These are phyloP conservation scores for Lycophotia porphyrea DNA, from an alignment of 2,888 invertebrate genomes.

Conservation along the genomic window DNA sequence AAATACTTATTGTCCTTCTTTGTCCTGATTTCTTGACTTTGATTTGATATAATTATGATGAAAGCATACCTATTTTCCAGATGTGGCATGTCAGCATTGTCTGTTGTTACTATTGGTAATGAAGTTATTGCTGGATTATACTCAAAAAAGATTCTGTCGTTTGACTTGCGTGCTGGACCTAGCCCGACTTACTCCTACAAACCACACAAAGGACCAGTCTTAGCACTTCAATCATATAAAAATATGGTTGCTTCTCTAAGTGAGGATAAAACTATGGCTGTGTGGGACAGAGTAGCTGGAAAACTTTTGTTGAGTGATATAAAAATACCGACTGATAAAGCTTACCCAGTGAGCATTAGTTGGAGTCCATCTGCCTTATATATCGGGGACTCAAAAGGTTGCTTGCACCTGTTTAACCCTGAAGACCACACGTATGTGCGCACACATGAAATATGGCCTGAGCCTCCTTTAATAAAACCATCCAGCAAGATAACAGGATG, in stretches of 20 bases:
- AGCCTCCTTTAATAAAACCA: slow-evolving; percentile 78
- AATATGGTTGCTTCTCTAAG: slow-evolving; percentile 90
- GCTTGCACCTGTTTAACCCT: slow-evolving; percentile 83
- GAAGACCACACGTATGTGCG: slow-evolving; percentile 76
- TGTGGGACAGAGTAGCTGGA: slow-evolving; percentile 90
- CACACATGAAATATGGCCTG: slow-evolving; percentile 83
- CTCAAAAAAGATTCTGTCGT: slow-evolving; percentile 88
- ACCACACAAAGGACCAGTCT: slow-evolving; percentile 89
- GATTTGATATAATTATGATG: neutral
- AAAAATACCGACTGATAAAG: slow-evolving; percentile 81
- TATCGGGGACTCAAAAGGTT: slow-evolving; percentile 86
- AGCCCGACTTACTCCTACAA: slow-evolving; percentile 84
- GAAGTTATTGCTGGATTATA: slow-evolving; percentile 89
- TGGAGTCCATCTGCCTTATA: slow-evolving; percentile 84
- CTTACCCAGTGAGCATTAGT: slow-evolving; percentile 84
- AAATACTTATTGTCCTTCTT: neutral
- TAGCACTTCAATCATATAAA: slow-evolving; percentile 81
- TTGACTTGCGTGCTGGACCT: slow-evolving; percentile 86
- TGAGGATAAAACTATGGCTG: slow-evolving; percentile 90
- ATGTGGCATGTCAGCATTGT: slow-evolving; percentile 89
- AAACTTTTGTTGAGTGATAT: slow-evolving; percentile 82
- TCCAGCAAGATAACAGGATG: slow-evolving; percentile 85
- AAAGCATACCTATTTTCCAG: slow-evolving; percentile 67
- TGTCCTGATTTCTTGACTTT: neutral
- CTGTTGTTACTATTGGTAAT: slow-evolving; percentile 85